A percentile compares a stretch with the other conserved stretches of the same genome.
phyloP scores from a whole-genome alignment of 2,797 vertebrate species.

The Morelia viridis region DNA sequence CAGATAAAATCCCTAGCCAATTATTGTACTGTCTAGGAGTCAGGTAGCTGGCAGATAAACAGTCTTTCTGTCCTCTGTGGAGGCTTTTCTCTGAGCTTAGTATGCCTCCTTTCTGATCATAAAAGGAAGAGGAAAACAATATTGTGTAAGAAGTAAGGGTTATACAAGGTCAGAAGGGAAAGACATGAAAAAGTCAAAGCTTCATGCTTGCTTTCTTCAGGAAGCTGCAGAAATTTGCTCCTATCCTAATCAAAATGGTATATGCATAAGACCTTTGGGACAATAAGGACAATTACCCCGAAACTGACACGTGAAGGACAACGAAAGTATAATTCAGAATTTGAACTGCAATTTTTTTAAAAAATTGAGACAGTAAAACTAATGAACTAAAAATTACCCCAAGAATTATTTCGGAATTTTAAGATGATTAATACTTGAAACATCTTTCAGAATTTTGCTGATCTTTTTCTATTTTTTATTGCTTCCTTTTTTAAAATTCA shows the following conservation, averaged over 20 bases:
- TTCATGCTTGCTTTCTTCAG: not conserved
- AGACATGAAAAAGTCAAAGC: not conserved
- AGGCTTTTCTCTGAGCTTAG: conserved; percentile 24
- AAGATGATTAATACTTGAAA: not conserved
- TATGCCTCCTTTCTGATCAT: conserved; percentile 49
- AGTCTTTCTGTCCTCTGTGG: conserved; percentile 28
- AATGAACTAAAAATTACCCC: not conserved
- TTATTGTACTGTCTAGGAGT: conserved; percentile 52
- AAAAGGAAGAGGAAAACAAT: conserved; percentile 35
- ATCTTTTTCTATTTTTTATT: not conserved
- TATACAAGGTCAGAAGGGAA: not conserved
- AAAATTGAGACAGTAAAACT: not conserved
- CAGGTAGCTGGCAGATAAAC: conserved; percentile 53
- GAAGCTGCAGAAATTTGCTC: not conserved
- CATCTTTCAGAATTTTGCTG: not conserved
- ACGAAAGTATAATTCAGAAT: not conserved
- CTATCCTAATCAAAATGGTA: not conserved
- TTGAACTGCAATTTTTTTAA: not conserved
- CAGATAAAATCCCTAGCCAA: conserved; percentile 66
- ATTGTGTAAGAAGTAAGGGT: not conserved
- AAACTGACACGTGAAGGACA: not conserved
- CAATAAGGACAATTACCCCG: not conserved
- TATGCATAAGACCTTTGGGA: not conserved
- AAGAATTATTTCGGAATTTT: not conserved
- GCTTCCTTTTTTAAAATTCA: not conserved